These are phyloP conservation scores for Hypanus sabinus DNA, from an alignment of 2,113 vertebrate genomes.

Conservation along the genomic window DNA sequence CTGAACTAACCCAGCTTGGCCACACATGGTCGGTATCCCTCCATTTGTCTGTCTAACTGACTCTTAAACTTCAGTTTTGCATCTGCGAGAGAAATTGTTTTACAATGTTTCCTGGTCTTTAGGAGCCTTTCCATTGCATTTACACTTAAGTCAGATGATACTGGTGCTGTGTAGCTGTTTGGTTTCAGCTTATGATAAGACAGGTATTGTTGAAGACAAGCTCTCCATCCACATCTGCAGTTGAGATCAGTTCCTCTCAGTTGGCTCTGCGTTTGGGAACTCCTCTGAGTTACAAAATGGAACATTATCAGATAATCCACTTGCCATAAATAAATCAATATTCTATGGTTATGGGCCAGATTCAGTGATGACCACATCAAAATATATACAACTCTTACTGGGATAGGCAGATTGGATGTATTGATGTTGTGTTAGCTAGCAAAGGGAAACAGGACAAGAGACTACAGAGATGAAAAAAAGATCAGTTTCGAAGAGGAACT, in stretches of 20 bases:
- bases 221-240: background rate
- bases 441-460: too few relatives aligned
- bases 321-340: background rate
- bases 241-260: background rate
- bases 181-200: background rate
- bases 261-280: background rate
- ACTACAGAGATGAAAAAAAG: too few relatives aligned
- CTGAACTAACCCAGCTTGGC: too few relatives aligned
- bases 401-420: too few relatives aligned
- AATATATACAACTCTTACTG: too few relatives aligned
- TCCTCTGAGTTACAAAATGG: background rate
- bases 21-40: too few relatives aligned
- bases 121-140: background rate
- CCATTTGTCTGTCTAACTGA: too few relatives aligned
- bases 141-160: background rate
- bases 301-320: background rate
- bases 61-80: too few relatives aligned
- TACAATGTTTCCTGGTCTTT: background rate
- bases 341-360: background rate
- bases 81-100: too few relatives aligned
- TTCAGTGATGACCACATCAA: too few relatives aligned
- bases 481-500: too few relatives aligned
- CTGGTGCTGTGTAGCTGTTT: background rate
- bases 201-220: background rate
- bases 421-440: too few relatives aligned